phyloP scores from a whole-genome alignment of 2,888 invertebrate species.

The Pseudococcus viburni region DNA sequence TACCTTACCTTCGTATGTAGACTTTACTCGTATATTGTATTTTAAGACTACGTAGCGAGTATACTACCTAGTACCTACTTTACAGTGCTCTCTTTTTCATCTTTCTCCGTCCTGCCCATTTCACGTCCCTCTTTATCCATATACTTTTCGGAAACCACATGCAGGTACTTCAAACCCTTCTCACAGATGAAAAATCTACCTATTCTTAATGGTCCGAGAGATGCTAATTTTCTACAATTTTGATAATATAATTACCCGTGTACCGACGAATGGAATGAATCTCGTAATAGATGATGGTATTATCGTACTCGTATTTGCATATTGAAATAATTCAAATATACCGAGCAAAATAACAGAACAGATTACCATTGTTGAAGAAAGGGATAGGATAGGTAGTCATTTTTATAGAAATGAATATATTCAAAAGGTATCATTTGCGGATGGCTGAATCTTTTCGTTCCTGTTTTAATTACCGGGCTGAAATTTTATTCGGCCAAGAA shows the following conservation, averaged over 20 bases:
- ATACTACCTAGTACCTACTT: neutral
- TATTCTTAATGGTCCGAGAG: neutral
- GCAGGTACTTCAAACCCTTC: neutral
- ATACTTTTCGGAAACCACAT: neutral
- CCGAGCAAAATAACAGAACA: neutral
- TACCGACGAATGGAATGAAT: neutral
- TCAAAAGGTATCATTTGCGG: neutral
- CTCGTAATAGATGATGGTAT: neutral
- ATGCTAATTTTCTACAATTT: neutral
- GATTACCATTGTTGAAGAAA: neutral
- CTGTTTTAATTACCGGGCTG: neutral
- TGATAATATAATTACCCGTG: neutral
- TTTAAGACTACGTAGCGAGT: neutral
- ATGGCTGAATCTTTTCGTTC: neutral
- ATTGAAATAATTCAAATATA: neutral
- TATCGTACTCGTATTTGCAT: constrained; percentile 7
- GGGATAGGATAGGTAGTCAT: neutral
- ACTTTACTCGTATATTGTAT: neutral
- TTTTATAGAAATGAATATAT: neutral
- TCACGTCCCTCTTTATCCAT: neutral
- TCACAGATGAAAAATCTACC: neutral
- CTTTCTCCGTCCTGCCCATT: neutral
- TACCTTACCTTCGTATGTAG: neutral
- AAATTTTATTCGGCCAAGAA: neutral
- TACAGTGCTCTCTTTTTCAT: neutral